Percentiles rank a stretch among this genome's conserved stretches.
phyloP scores from a whole-genome alignment of 2,888 invertebrate species.

The Hydroisotoma schaefferi region DNA sequence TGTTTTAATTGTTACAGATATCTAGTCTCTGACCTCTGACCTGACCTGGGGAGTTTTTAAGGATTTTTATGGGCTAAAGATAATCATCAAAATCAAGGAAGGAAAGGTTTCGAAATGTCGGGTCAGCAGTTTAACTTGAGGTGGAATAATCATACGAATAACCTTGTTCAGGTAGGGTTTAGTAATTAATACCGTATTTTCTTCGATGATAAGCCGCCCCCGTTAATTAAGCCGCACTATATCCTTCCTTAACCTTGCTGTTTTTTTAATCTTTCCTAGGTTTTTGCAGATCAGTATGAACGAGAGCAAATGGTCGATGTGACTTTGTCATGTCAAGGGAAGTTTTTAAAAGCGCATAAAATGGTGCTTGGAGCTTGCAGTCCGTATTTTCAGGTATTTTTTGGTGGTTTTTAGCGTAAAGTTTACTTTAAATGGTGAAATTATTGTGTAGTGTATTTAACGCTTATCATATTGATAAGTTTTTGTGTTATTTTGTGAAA shows the following conservation, averaged over 20 bases:
- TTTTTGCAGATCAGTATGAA: slow-evolving; percentile 54
- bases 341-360: slow-evolving; percentile 56
- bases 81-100: too few relatives aligned
- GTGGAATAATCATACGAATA: slow-evolving; percentile 57
- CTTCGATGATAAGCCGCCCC: neutral
- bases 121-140: slow-evolving; percentile 55
- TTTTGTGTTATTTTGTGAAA: neutral
- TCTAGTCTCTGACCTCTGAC: too few relatives aligned
- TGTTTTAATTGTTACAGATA: too few relatives aligned
- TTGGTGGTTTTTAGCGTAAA: neutral
- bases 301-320: slow-evolving; percentile 55
- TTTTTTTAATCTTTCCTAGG: slow-evolving; percentile 44
- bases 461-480: neutral
- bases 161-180: slow-evolving; percentile 53
- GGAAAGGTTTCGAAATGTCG: too few relatives aligned
- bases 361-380: slow-evolving; percentile 57
- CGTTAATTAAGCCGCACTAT: neutral
- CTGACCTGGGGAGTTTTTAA: too few relatives aligned
- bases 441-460: too few relatives aligned
- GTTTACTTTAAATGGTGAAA: too few relatives aligned
- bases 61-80: too few relatives aligned
- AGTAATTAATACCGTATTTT: too few relatives aligned
- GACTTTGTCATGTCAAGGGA: slow-evolving; percentile 55
- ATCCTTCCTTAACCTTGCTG: neutral
- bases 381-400: slow-evolving; percentile 54